Conservation (phyloP, 2,113 vertebrate genomes). For the Eira barbara region DNA sequence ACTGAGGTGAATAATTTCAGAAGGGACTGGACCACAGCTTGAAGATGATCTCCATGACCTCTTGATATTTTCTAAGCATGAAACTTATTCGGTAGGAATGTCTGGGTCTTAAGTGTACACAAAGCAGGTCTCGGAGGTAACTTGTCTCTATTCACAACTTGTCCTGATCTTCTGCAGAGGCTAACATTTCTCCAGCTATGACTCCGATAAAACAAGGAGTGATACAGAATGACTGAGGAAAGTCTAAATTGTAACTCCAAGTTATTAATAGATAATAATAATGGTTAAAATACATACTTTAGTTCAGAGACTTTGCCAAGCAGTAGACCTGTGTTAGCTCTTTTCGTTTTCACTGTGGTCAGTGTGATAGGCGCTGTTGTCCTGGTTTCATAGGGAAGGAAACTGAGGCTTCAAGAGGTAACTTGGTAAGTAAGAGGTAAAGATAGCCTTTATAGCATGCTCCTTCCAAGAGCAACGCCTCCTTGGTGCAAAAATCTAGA, state of each 20-base stretch:
- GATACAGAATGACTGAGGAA: not conserved
- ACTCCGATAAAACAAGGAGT: not conserved
- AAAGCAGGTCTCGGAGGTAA: not conserved
- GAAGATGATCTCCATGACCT: constrained; percentile 33
- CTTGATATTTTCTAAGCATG: constrained; percentile 39
- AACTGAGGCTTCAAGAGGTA: not conserved
- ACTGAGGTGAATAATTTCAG: constrained; percentile 40
- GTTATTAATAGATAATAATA: not conserved
- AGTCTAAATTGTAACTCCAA: not conserved
- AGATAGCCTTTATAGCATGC: not conserved
- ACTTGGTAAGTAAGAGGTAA: not conserved
- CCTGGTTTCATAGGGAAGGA: not conserved
- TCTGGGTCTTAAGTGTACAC: not conserved
- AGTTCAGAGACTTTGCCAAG: not conserved
- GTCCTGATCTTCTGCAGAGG: not conserved
- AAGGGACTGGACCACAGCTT: not conserved
- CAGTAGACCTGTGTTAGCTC: not conserved
- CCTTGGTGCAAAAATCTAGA: not conserved
- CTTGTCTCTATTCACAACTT: not conserved
- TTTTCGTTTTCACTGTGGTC: not conserved
- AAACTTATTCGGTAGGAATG: not conserved
- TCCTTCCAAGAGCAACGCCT: not conserved
- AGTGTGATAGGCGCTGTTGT: not conserved
- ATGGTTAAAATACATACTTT: not conserved
- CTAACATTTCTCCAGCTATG: not conserved